These are phyloP conservation scores for Entomobrya proxima DNA, from an alignment of 2,888 invertebrate genomes.

Conservation along the genomic window DNA sequence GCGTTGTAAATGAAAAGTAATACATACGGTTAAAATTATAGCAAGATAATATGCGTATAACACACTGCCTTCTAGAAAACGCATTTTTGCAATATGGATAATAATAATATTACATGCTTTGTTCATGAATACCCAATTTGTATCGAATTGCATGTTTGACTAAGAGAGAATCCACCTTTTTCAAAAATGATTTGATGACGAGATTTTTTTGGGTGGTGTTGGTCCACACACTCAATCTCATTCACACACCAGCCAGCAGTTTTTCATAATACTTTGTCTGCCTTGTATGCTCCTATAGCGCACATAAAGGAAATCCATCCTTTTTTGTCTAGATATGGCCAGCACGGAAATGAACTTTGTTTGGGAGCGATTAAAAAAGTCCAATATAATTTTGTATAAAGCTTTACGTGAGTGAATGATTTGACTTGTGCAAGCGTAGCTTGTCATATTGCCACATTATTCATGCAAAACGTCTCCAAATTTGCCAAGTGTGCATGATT, in stretches of 20 bases:
- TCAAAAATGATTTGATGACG: constrained; percentile 21
- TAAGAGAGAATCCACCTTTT: constrained; percentile 22
- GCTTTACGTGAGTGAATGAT: not conserved
- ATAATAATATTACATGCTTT: constrained; percentile 5
- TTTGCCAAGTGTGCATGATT: constrained; percentile 43
- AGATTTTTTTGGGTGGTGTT: constrained; percentile 31
- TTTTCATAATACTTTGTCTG: not conserved
- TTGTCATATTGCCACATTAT: constrained; percentile 21
- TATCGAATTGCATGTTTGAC: constrained; percentile 18
- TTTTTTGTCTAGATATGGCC: constrained; percentile 35
- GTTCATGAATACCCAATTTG: constrained; percentile 38
- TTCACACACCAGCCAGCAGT: not conserved
- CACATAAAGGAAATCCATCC: constrained; percentile 25
- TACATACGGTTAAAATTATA: not conserved
- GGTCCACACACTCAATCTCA: not conserved
- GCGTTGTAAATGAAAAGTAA: constrained; percentile 31
- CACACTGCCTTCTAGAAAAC: not conserved
- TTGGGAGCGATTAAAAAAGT: constrained; percentile 38
- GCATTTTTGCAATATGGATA: not conserved
- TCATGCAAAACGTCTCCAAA: constrained; percentile 45
- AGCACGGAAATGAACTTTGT: constrained; percentile 44
- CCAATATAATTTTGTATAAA: constrained; percentile 16
- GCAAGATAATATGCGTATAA: not conserved
- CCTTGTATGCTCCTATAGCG: too few relatives aligned
- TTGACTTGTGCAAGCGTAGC: not conserved